Base-by-base conservation (phyloP, 2,113 vertebrate genomes). In the Oriolus oriolus region DNA sequence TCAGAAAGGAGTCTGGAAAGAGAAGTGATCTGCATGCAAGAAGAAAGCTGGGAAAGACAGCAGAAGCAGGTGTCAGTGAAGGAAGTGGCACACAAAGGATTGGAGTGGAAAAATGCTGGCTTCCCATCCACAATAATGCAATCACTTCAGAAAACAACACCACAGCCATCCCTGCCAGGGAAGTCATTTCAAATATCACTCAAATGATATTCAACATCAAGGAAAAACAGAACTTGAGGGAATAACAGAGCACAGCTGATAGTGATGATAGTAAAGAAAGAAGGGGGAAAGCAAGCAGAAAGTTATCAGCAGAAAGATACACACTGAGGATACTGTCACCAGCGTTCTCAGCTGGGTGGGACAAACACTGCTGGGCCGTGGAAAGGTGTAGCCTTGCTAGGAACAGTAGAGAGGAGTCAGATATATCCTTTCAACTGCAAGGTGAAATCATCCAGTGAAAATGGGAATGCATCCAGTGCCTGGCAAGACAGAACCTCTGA, bases 61-160 rank as follows among this genome's bases (percentile, higher is more conserved):
- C 78, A 93, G 90, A 93, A 86, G 83, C 64, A 90, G 69, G 69
- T 82, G 77, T 84, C 95, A 92, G 92, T 49, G 74, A 61, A 95
- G 73, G 73, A 93, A 94, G 39, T 10, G 9, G 33, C 87, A 63
- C 44, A 61, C 74, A 87, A 93, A 93, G 61, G 66, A 87, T 0
- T 68, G 75, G 59, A 91, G 79, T 71, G 68, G 79, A 37, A 93
- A 95, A 96, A 45, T 42, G 68, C 76, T 88, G 70, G 23, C 44
- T 87, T 83, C 66, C 47, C 63, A 42, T 45, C 70, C 44, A 57
- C 30, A 22, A n/a, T 57, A 85, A 76, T 49, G 52, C 23, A 84
- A 78, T 88, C 94, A 65, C 63, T 87, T 84, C 64, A 81, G 69
- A 93, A 80, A 84, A 84, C 49, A 96, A 16, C 41, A 74, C 31